A percentile compares a stretch with the other conserved stretches of the same genome.
phyloP scores from a whole-genome alignment of 2,888 invertebrate genomes.

The Mythimna ferrago region DNA sequence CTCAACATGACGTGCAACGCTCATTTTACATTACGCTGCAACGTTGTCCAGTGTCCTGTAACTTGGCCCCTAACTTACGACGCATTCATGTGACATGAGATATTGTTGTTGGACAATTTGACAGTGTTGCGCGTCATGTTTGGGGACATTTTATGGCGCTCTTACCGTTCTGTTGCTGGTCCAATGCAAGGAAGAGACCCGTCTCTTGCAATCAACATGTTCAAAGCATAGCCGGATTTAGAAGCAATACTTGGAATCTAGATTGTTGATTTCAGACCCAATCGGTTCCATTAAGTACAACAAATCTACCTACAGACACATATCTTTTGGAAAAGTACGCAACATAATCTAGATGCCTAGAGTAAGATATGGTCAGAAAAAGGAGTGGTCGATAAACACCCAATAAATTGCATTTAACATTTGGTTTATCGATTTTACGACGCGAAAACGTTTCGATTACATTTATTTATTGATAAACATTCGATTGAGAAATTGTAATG shows the following conservation, averaged over 20 bases:
- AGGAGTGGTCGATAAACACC: constrained; percentile 56
- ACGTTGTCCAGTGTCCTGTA: no score
- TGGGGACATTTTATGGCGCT: no score
- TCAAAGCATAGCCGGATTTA: background rate
- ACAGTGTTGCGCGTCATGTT: no score
- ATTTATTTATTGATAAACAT: constrained; percentile 49
- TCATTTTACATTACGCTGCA: no score
- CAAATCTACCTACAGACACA: background rate
- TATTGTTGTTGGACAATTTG: no score
- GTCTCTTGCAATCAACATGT: background rate
- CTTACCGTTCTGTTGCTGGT: background rate
- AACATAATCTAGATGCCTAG: constrained; percentile 38
- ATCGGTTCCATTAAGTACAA: background rate
- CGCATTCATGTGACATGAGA: no score
- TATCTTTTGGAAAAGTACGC: constrained; percentile 48
- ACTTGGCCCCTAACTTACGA: no score
- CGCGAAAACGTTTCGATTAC: constrained; percentile 49
- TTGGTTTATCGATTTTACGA: constrained; percentile 49
- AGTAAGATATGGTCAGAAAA: constrained; percentile 38
- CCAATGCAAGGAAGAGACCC: background rate
- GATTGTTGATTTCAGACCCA: background rate
- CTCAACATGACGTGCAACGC: no score
- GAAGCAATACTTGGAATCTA: background rate
- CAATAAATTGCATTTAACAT: constrained; percentile 50
- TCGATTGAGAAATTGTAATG: constrained; percentile 45